Base-by-base conservation (phyloP, 2,113 vertebrate species). In the Labeo catla region DNA sequence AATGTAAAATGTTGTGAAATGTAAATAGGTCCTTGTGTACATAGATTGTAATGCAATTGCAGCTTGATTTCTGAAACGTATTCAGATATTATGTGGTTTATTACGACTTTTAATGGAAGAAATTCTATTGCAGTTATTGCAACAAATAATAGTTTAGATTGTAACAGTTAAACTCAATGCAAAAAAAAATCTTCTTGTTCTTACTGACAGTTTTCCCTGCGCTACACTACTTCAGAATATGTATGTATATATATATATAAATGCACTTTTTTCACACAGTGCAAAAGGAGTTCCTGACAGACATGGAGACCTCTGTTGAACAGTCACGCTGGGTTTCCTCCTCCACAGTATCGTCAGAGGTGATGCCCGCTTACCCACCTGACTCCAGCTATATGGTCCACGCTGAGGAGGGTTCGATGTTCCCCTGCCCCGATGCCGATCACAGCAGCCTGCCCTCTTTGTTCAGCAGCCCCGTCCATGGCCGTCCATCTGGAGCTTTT, bases 301-400 rank as follows among this genome's bases (percentile, higher is more conserved):
- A 47, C 63, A 92, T 92, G 91, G 91, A 92, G 50, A 85, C 83
- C n/a, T 70, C 88, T 1, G 21, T 80, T 23, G 91, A 90, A 7
- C 89, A 88, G 74, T 50, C 81, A 12, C 84, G 89, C 36, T 95
- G 95, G 95, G 91, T 65, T 91, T 92, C 88, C 54, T 93, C 92
- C 81, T 9, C 88, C 0, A 87, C 93, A 68, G 87, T 92, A 36
- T 87, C 90, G 23, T 89, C 92, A 1, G 95, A 96, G 39, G 12
- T 92, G 50, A 76, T 94, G 21, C 79, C 91, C 21, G 90, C 90
- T 57, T 89, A 86, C 83, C 93, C 93, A 39, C 36, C 87, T 16
- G 95, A 95, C 49, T 86, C 92, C 21, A 39, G 90, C 9, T 85
- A 92, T 45, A 87, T 93, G 36, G 86, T 91, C 23, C 87, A 89